Conservation (phyloP, 2,888 invertebrate species). For the Orthosia cruda region DNA sequence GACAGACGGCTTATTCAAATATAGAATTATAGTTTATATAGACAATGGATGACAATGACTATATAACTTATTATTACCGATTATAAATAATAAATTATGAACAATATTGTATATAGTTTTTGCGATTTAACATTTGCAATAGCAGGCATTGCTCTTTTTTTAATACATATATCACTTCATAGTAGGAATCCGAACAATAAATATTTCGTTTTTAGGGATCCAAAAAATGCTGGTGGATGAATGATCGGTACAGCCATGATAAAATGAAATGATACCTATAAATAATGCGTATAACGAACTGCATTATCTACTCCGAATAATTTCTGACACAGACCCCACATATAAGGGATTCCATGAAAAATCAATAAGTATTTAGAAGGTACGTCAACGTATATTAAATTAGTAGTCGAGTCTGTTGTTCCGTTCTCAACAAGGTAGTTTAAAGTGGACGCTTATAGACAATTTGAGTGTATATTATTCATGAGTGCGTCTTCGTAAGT, state of each 20-base stretch:
- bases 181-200: background rate
- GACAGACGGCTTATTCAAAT: background rate
- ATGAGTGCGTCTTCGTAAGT: conserved; percentile 19
- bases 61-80: background rate
- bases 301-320: background rate
- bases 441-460: conserved; percentile 32
- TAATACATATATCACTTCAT: background rate
- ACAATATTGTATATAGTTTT: background rate
- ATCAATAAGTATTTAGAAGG: background rate
- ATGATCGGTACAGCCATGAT: background rate
- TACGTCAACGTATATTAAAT: background rate
- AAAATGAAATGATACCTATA: background rate
- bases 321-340: background rate
- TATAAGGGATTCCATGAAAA: background rate
- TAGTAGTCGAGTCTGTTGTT: background rate
- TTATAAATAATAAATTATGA: background rate
- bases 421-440: conserved; percentile 2
- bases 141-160: background rate
- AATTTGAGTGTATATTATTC: conserved; percentile 54
- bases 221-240: background rate
- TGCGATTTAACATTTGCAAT: background rate
- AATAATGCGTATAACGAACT: background rate
- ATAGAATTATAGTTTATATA: background rate
- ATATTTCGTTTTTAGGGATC: background rate
- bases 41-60: background rate